Conservation (phyloP, 2,113 vertebrate genomes). For the cat (Felis catus) region DNA sequence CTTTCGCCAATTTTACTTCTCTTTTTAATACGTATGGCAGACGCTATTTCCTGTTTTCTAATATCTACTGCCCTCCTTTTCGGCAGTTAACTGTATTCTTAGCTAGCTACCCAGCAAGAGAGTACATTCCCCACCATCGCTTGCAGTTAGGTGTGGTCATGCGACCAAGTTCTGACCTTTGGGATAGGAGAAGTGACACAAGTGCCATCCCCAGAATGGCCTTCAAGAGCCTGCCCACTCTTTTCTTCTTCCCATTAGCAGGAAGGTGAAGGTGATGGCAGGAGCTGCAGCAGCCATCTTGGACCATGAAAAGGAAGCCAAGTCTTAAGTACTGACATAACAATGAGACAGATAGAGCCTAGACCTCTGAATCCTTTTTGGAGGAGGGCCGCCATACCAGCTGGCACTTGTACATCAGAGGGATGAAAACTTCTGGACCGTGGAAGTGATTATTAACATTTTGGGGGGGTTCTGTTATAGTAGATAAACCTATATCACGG, state of each 20-base stretch:
- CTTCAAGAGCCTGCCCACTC: not conserved
- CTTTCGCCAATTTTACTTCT: not conserved
- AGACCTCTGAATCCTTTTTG: not conserved
- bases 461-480: not conserved
- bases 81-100: not conserved
- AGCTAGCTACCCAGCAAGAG: not conserved
- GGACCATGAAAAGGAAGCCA: not conserved
- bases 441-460: not conserved
- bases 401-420: not conserved
- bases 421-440: not conserved
- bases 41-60: not conserved
- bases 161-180: not conserved
- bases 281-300: not conserved
- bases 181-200: not conserved
- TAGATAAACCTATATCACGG: not conserved
- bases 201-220: not conserved
- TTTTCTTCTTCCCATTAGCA: conserved; percentile 1
- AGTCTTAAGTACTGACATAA: not conserved
- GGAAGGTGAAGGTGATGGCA: not conserved
- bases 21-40: not conserved
- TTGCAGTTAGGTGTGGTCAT: not conserved
- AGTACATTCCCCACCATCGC: not conserved
- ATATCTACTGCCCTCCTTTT: not conserved
- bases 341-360: not conserved
- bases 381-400: not conserved